Evolutionary conservation across 2,888 invertebrate genomes (phyloP), one percentile per base, ranked within the genome.

Genomic region (Patella caerulea): DNA sequence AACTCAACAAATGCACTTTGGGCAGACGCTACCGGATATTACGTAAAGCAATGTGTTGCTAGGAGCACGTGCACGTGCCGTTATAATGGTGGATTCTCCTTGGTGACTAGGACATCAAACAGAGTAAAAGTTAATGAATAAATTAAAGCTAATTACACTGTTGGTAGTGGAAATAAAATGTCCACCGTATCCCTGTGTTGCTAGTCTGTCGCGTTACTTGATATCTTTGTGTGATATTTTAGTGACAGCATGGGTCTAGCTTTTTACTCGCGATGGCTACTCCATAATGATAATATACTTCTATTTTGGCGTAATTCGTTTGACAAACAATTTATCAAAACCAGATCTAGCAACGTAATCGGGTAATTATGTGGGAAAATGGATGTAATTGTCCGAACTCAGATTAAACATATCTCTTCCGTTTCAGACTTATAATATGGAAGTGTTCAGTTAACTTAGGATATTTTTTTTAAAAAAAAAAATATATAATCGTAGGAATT

Each of bases 61-160:
- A 65, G 14, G 65, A 24, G 65, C 19, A 65, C 19, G 65, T 65
- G 24, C 65, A 65, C 65, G 65, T 65, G 65, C 14, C 65, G 19
- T 24, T 24, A 65, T 65, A 24, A 65, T 65, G 24, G 65, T 3
- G 19, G 65, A 11, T 24, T 24, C 15, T 24, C 65, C 65, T 24
- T 65, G 24, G 65, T 65, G 24, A 65, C 65, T 24, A 24, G 19
- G 24, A 76, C 76, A 53, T 76, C 76, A 76, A 76, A 76, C 76
- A 76, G 53, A 72, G 17, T 29, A n/a, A 54, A 45, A 72, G 56
- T 72, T 76, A 65, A 72, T n/a, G n/a, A 53, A 73, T 56, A 72
- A 76, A 76, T 76, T 76, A 73, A 73, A 73, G 69, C 69, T 76
- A 76, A 76, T 76, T 71, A 65, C 72, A 19, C 14, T 54, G 45